Percentiles rank a stretch among this genome's conserved stretches.
Conservation (phyloP, 2,113 vertebrate species). For the Sinocyclocheilus anophthalmus region DNA sequence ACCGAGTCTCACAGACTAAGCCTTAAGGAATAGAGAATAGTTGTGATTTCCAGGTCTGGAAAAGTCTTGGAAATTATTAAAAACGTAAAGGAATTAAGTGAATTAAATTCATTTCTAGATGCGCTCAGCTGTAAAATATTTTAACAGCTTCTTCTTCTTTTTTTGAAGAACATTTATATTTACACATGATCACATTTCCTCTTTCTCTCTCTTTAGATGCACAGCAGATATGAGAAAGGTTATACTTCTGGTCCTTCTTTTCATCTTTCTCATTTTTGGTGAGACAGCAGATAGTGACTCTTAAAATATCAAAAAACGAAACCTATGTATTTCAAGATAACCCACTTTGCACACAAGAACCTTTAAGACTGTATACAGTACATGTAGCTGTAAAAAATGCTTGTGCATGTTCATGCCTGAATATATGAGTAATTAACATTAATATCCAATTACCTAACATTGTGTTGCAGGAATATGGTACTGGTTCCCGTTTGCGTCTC, state of each 20-base stretch:
- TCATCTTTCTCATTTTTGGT: constrained; percentile 56
- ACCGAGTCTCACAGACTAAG: too few species aligned
- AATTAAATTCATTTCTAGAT: too few species aligned
- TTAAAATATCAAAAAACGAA: background rate
- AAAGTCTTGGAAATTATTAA: too few species aligned
- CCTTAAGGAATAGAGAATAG: too few species aligned
- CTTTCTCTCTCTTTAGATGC: constrained; percentile 14
- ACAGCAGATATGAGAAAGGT: constrained; percentile 46
- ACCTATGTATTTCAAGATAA: background rate
- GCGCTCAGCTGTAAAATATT: too few species aligned
- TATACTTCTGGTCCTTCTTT: constrained; percentile 44
- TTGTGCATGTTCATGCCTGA: background rate
- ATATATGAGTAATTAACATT: background rate
- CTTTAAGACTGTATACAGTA: background rate
- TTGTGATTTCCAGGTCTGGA: too few species aligned
- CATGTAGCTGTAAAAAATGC: background rate
- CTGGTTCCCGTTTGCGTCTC: constrained; percentile 29
- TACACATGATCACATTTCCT: background rate
- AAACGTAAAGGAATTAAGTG: too few species aligned
- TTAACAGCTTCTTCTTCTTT: too few species aligned
- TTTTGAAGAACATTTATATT: too few species aligned
- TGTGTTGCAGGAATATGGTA: constrained; percentile 50
- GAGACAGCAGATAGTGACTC: constrained; percentile 17
- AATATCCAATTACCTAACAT: background rate
- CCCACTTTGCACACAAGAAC: background rate